Conservation (phyloP, 2,888 invertebrate species). For the Merodon equestris region DNA sequence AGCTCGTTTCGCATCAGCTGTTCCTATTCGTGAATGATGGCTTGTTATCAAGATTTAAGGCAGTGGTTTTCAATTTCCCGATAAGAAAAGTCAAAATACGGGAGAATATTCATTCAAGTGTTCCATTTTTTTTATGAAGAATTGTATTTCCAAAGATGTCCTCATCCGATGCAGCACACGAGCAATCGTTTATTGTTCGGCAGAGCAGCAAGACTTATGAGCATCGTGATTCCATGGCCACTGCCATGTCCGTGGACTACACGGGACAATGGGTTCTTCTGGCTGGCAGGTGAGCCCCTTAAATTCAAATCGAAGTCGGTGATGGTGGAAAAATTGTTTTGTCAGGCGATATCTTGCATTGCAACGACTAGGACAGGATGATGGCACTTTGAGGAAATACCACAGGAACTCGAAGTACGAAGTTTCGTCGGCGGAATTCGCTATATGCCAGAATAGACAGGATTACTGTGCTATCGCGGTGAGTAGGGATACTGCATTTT, state of each 20-base stretch:
- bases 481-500: slow-evolving; percentile 77
- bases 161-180: slow-evolving; percentile 73
- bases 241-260: slow-evolving; percentile 90
- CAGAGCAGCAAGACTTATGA: slow-evolving; percentile 80
- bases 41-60: slow-evolving; percentile 23
- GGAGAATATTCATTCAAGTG: background rate
- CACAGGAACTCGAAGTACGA: slow-evolving; percentile 95
- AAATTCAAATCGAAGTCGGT: too few species aligned
- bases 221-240: slow-evolving; percentile 93
- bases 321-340: background rate
- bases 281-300: slow-evolving; percentile 83
- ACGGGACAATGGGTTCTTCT: slow-evolving; percentile 91
- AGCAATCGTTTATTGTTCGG: slow-evolving; percentile 74
- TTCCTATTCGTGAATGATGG: slow-evolving; percentile 42
- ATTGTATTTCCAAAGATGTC: slow-evolving; percentile 70
- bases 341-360: slow-evolving; percentile 85
- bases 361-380: slow-evolving; percentile 82
- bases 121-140: slow-evolving; percentile 6
- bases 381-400: slow-evolving; percentile 85
- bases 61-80: slow-evolving; percentile 17
- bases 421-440: slow-evolving; percentile 95
- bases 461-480: slow-evolving; percentile 94
- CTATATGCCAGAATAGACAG: slow-evolving; percentile 87
- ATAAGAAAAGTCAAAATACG: slow-evolving; percentile 41
- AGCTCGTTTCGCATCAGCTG: slow-evolving; percentile 37